These are phyloP conservation scores for Psittacula derbiana DNA, from an alignment of 2,797 vertebrate genomes.

Conservation along the genomic window DNA sequence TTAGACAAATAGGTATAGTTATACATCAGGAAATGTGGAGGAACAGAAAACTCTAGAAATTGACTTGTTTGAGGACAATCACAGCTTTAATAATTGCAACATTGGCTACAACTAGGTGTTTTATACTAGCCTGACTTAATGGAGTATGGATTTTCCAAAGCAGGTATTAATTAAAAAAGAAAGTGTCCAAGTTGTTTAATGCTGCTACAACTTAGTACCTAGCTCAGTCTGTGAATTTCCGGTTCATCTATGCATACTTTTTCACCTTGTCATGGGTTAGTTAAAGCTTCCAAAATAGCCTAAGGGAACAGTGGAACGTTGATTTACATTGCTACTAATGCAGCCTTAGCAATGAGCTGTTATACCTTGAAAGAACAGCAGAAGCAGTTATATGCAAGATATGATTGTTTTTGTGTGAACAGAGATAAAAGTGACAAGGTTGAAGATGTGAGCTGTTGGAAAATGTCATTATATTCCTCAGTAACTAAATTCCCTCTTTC, in stretches of 20 bases:
- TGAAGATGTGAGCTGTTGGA: neutral
- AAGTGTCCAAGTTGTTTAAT: neutral
- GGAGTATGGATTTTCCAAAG: neutral
- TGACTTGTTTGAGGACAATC: neutral
- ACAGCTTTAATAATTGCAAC: neutral
- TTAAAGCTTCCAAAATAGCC: neutral
- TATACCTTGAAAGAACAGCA: neutral
- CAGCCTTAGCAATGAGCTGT: neutral
- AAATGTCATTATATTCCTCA: neutral
- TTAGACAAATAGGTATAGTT: neutral
- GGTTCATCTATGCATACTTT: neutral
- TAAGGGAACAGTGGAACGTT: neutral
- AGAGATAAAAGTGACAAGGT: neutral
- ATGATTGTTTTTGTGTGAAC: neutral
- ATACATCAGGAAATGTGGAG: neutral
- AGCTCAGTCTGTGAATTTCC: neutral
- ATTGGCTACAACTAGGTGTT: neutral
- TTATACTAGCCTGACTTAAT: neutral
- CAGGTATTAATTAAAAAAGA: neutral
- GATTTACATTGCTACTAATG: neutral
- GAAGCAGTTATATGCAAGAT: neutral
- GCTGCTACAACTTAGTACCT: neutral
- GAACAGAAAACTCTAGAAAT: neutral
- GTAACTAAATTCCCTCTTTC: neutral
- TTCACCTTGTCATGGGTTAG: neutral